These are phyloP conservation scores for Papilio machaon DNA, from an alignment of 1,140 invertebrate genomes.

Conservation along the genomic window DNA sequence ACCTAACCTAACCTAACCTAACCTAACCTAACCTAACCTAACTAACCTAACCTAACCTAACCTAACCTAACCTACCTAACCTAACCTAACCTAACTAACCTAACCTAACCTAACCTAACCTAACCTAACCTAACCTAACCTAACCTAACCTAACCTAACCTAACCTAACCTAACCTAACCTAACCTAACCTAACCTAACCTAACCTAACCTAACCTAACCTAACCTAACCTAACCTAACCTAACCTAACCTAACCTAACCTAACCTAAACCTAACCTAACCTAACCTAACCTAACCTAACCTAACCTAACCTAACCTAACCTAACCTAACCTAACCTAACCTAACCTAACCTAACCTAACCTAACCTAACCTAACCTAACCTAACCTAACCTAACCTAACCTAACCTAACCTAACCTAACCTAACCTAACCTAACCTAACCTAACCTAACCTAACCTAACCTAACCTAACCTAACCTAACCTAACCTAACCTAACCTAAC, in stretches of 20 bases:
- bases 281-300: constrained; percentile 49
- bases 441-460: constrained; percentile 39
- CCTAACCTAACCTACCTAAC: too few relatives aligned
- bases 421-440: constrained; percentile 34
- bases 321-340: constrained; percentile 44
- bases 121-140: constrained; percentile 43
- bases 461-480: constrained; percentile 39
- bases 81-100: constrained; percentile 35
- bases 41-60: constrained; percentile 43
- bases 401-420: constrained; percentile 38
- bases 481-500: constrained; percentile 37
- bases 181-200: constrained; percentile 43
- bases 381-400: constrained; percentile 43
- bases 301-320: constrained; percentile 45
- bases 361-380: constrained; percentile 42
- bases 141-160: constrained; percentile 46
- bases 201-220: constrained; percentile 45
- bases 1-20: constrained; percentile 42
- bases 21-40: constrained; percentile 39
- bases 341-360: constrained; percentile 42
- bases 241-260: constrained; percentile 47
- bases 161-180: constrained; percentile 18
- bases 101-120: constrained; percentile 34
- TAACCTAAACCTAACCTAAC: constrained; percentile 48
- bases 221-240: constrained; percentile 48